These are phyloP conservation scores for Tragelaphus scriptus DNA, from an alignment of 2,113 vertebrate genomes.

Conservation along the genomic window DNA sequence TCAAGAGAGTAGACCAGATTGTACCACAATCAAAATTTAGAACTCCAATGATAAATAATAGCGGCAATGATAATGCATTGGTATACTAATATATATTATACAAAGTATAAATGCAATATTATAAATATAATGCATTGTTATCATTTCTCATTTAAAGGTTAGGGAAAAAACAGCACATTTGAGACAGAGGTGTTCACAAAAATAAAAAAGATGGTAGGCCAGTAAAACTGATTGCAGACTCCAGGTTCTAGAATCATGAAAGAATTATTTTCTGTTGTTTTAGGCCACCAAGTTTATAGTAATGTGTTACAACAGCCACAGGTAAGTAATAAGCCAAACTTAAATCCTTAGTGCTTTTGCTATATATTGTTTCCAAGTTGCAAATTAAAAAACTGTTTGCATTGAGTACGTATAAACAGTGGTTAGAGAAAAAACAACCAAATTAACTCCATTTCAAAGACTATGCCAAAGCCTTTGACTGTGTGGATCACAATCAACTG, in stretches of 20 bases:
- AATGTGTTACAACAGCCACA: not conserved
- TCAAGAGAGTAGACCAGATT: not conserved
- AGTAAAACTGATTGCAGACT: not conserved
- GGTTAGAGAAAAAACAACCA: slow-evolving; percentile 50
- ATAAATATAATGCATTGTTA: not conserved
- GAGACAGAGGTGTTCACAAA: not conserved
- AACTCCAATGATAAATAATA: not conserved
- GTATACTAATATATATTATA: not conserved
- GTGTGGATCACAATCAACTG: too few species aligned
- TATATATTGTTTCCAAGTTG: not conserved
- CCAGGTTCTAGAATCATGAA: not conserved
- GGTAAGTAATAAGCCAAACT: not conserved
- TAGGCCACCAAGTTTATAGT: not conserved
- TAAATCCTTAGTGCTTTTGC: not conserved
- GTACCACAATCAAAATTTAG: not conserved
- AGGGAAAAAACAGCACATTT: slow-evolving; percentile 47
- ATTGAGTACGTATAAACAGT: not conserved
- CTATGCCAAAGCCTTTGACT: not conserved
- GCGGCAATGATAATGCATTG: not conserved
- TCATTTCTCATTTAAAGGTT: slow-evolving; percentile 61
- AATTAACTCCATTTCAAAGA: slow-evolving; percentile 49
- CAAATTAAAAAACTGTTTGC: not conserved
- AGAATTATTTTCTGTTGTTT: not conserved
- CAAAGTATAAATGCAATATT: not conserved
- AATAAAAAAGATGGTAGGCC: not conserved